phyloP scores from a whole-genome alignment of 2,113 vertebrate genomes.

The Hyla sarda region DNA sequence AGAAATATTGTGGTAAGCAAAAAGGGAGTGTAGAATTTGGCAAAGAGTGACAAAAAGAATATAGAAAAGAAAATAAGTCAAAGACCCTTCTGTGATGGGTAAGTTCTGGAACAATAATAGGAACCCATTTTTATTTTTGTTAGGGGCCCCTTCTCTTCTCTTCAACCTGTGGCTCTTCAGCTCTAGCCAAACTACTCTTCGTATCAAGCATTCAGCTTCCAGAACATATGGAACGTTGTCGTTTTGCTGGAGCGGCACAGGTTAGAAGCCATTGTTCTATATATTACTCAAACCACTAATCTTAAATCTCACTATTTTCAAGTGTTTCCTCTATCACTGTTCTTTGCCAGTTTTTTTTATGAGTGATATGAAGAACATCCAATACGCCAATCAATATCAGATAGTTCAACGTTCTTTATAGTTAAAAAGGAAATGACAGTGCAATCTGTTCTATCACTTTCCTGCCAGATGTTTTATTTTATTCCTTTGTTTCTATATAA shows the following conservation, averaged over 20 bases:
- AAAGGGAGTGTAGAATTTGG: too few relatives aligned
- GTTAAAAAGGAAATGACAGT: background rate
- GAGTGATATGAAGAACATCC: background rate
- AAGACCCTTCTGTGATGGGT: too few relatives aligned
- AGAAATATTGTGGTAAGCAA: too few relatives aligned
- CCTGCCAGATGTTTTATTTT: background rate
- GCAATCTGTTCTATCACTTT: background rate
- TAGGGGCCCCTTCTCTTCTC: too few relatives aligned
- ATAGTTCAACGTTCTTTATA: background rate
- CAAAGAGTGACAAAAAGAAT: background rate
- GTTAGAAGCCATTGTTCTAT: background rate
- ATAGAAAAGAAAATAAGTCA: too few relatives aligned
- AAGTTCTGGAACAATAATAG: too few relatives aligned
- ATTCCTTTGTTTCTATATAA: background rate
- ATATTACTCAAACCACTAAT: background rate
- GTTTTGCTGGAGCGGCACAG: too few relatives aligned
- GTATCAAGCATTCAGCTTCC: background rate
- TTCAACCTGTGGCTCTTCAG: background rate
- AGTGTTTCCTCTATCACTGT: background rate
- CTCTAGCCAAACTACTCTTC: background rate
- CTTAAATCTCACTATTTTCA: background rate
- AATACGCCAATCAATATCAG: background rate
- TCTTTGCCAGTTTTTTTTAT: background rate
- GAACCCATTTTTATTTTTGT: too few relatives aligned
- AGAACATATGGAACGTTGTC: too few relatives aligned